These are phyloP conservation scores for Cyclophora albipunctata DNA, from an alignment of 2,888 invertebrate species.

Conservation along the genomic window DNA sequence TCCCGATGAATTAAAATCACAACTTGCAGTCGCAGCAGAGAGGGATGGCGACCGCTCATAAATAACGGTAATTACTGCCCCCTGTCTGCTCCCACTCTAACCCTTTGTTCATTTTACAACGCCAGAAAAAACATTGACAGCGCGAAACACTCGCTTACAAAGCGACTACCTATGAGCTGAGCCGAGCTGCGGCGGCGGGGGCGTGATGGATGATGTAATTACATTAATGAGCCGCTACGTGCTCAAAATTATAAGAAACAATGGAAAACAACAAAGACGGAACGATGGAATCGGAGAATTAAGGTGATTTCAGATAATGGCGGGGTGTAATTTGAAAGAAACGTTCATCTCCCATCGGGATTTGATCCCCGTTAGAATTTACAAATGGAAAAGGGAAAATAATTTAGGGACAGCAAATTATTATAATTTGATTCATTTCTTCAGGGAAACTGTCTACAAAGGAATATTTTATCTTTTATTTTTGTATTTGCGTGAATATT, in stretches of 20 bases:
- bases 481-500: slow-evolving; percentile 14
- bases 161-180: slow-evolving; percentile 28
- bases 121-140: slow-evolving; percentile 26
- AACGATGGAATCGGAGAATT: slow-evolving; percentile 24
- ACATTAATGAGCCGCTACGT: slow-evolving; percentile 36
- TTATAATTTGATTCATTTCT: slow-evolving; percentile 22
- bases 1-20: slow-evolving; percentile 69
- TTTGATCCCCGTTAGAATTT: slow-evolving; percentile 25
- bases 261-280: slow-evolving; percentile 22
- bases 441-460: slow-evolving; percentile 18
- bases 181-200: slow-evolving; percentile 17
- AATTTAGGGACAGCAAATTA: slow-evolving; percentile 23
- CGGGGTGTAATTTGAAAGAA: slow-evolving; percentile 37
- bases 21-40: slow-evolving; percentile 60
- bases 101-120: slow-evolving; percentile 39
- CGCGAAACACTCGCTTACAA: slow-evolving; percentile 26
- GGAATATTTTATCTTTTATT: slow-evolving; percentile 18
- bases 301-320: slow-evolving; percentile 33
- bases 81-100: slow-evolving; percentile 29
- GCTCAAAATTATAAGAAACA: slow-evolving; percentile 25
- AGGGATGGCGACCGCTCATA: slow-evolving; percentile 63
- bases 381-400: slow-evolving; percentile 15
- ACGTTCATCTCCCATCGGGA: slow-evolving; percentile 21
- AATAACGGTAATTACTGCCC: slow-evolving; percentile 64
- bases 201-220: slow-evolving; percentile 28